phyloP scores from a whole-genome alignment of 2,113 vertebrate species.

The Alethe castanea region DNA sequence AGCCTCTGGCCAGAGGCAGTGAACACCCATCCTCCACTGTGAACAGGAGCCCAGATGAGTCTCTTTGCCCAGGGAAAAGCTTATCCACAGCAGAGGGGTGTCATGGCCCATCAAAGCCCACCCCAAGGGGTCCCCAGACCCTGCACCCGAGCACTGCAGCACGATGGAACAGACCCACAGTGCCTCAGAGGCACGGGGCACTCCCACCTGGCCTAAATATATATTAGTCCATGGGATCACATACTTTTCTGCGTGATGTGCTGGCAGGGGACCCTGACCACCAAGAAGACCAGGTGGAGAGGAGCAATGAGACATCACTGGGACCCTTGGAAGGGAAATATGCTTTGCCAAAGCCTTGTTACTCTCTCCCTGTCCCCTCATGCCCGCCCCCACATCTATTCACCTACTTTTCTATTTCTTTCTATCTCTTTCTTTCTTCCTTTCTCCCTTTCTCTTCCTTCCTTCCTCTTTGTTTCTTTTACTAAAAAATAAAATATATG shows the following conservation, averaged over 20 bases:
- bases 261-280: not conserved
- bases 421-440: not conserved
- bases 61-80: not conserved
- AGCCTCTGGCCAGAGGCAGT: not conserved
- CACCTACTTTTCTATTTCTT: not conserved
- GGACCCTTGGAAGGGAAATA: rapidly evolving
- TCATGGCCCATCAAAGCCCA: not conserved
- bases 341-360: not conserved
- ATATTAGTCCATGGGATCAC: not conserved
- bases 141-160: not conserved
- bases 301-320: not conserved
- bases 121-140: not conserved
- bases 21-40: not conserved
- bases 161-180: not conserved
- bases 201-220: not conserved
- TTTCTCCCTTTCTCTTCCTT: too few relatives aligned
- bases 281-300: not conserved
- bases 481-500: not conserved
- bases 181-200: not conserved
- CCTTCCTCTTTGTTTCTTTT: not conserved
- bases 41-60: not conserved
- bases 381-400: not conserved
- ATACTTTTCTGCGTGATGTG: rapidly evolving
- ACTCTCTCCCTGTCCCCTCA: too few relatives aligned
- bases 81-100: not conserved